Base-by-base conservation (phyloP, 2,113 vertebrate genomes). In the Neotragus pygmaeus region DNA sequence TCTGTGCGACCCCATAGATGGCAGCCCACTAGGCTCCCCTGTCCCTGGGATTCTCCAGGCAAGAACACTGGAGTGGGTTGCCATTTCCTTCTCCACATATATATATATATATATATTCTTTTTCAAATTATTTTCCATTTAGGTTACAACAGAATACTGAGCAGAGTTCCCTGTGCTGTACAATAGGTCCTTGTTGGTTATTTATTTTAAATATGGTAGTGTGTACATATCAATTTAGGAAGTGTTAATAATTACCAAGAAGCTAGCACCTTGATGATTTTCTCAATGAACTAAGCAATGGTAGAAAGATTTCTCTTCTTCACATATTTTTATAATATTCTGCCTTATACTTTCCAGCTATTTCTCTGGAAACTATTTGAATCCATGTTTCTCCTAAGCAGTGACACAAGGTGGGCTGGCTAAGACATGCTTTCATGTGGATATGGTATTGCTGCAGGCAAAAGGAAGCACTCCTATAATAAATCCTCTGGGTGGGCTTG, bases 371-470 rank as follows among this genome's bases (percentile, higher is more conserved):
- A 96, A 17, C 0, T 2, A 81, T 98, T 96, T 36, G 43, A 78
- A 60, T 85, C 19, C 62, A 96, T 89, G 17, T 90, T 97, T 96
- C 70, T 33, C 84, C 81, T 64, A 93, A 95, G 49, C 23, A 53
- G 86, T 43, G 95, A 96, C 57, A 91, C 77, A 92, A 6, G 0
- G 27, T 80, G 39, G 94, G 86, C 80, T 90, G 82, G 27, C 86
- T 81, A 4, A 89, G 90, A 36, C 11, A 66, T 28, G 47, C 28
- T 88, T 98, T 95, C 43, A 82, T 89, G 92, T 58, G 93, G 90
- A 80, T 91, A 97, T 95, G 91, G 96, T 95, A 97, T 75, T 92
- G 62, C 82, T 88, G 96, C 58, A n/a, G 93, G 92, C 53, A 94
- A 92, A 96, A 94, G 88, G 82, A 97, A 97, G 49, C 82, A 12